Percentiles rank a stretch among this genome's conserved stretches.
These are phyloP conservation scores for Spea hammondii DNA, from an alignment of 2,797 vertebrate genomes.

Conservation along the genomic window DNA sequence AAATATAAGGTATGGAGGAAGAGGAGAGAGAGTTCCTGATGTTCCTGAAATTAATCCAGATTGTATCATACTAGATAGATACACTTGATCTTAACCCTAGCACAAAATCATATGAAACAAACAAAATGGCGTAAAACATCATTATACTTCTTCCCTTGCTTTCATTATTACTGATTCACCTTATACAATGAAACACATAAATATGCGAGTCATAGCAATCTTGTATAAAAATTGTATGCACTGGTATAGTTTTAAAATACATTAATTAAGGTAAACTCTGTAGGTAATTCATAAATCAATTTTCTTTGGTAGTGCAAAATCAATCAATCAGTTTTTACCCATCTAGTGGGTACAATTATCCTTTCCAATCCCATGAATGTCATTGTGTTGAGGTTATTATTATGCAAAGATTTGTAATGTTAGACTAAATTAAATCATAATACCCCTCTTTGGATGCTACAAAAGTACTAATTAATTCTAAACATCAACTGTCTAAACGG, in stretches of 20 bases:
- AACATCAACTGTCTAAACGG: background rate
- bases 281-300: background rate
- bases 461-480: slow-evolving; percentile 1
- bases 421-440: slow-evolving; percentile 3
- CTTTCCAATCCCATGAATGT: slow-evolving; percentile 2
- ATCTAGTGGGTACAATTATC: background rate
- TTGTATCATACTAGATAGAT: too few relatives aligned
- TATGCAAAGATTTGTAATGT: background rate
- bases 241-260: background rate
- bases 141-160: too few relatives aligned
- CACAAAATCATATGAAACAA: too few relatives aligned
- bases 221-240: background rate
- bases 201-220: background rate
- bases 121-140: too few relatives aligned
- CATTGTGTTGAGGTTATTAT: background rate
- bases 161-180: background rate
- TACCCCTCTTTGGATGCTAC: slow-evolving; percentile 1
- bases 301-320: background rate
- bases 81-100: too few relatives aligned
- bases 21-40: too few relatives aligned
- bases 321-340: slow-evolving; percentile 1
- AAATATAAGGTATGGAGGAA: too few relatives aligned
- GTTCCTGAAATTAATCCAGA: too few relatives aligned
- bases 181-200: background rate
- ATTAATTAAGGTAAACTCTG: background rate